These are phyloP conservation scores for Drosophila lowei DNA, from an alignment of 1,140 invertebrate genomes.

Conservation along the genomic window DNA sequence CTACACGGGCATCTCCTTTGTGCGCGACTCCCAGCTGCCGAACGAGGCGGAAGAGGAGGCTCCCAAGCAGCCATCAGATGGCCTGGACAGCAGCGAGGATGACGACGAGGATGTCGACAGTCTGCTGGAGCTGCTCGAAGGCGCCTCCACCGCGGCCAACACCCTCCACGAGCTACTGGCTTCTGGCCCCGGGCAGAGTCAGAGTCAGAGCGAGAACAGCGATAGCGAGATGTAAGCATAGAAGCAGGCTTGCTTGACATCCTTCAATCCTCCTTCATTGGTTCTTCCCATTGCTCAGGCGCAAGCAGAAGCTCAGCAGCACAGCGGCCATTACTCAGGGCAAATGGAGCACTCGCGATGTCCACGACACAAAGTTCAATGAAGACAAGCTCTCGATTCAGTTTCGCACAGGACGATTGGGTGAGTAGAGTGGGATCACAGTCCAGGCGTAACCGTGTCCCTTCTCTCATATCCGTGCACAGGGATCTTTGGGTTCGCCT, in stretches of 20 bases:
- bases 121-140: constrained; percentile 51
- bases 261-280: background rate
- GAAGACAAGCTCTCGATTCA: constrained; percentile 91
- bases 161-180: constrained; percentile 59
- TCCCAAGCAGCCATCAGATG: constrained; percentile 35
- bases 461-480: background rate
- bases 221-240: constrained; percentile 64
- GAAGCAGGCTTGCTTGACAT: background rate
- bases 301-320: constrained; percentile 56
- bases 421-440: constrained; percentile 67
- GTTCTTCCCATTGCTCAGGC: constrained; percentile 30
- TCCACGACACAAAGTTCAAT: constrained; percentile 92
- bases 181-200: constrained; percentile 13
- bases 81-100: constrained; percentile 68
- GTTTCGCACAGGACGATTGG: constrained; percentile 89
- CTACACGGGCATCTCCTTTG: constrained; percentile 77
- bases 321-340: constrained; percentile 70
- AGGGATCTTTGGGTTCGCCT: constrained; percentile 88
- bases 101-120: constrained; percentile 68
- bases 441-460: background rate
- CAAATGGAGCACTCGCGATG: constrained; percentile 89
- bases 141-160: constrained; percentile 41
- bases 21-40: constrained; percentile 59
- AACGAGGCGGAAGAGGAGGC: constrained; percentile 26
- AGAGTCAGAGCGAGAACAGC: constrained; percentile 53